Evolutionary conservation across 1,140 invertebrate genomes (phyloP), one percentile per base, ranked within the genome.

Genomic region (Euglossa dilemma): DNA sequence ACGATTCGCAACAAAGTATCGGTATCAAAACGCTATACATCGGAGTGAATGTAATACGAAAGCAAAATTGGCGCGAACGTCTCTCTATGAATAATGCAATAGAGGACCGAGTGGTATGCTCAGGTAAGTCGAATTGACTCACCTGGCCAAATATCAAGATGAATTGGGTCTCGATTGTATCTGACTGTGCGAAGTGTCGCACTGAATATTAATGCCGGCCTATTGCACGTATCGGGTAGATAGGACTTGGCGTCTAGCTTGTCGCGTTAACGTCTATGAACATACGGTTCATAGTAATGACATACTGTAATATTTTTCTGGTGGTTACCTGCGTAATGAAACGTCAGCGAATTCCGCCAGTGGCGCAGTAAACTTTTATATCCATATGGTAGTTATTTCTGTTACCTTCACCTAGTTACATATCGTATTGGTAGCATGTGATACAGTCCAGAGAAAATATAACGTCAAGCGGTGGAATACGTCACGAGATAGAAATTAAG

Each of bases 141-240:
- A 72, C 67, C 77, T 80, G 67, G 77, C 67, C 67, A 72, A 80
- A 80, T 80, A 80, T 80, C 77, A 72, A 72, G 69, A 80, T 72
- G 56, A 80, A 80, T 80, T 36, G 67, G 67, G 56, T 61, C 23
- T 72, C 56, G 67, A 63, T 71, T 52, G 43, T 80, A 80, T 80
- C 75, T 45, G 63, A 36, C 5, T n/a, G 25, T 52, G 25, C 67
- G 14, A 59, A 47, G 67, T n/a, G 36, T 20, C 47, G 23, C 45
- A 6, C 20, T 36, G 77, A 80, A 71, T 80, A 61, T 80, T 72
- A 72, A 80, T 43, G 67, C 5, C 18, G 4, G 18, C 63, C 54
- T 72, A 52, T 66, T 61, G 67, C 56, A 72, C 56, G 18, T 14
- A n/a, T 16, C 36, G 20, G 56, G 72, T 25, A 47, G 67, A 80